Evolutionary conservation across 2,888 invertebrate species (phyloP).

Genomic region (Elmis aenea): DNA sequence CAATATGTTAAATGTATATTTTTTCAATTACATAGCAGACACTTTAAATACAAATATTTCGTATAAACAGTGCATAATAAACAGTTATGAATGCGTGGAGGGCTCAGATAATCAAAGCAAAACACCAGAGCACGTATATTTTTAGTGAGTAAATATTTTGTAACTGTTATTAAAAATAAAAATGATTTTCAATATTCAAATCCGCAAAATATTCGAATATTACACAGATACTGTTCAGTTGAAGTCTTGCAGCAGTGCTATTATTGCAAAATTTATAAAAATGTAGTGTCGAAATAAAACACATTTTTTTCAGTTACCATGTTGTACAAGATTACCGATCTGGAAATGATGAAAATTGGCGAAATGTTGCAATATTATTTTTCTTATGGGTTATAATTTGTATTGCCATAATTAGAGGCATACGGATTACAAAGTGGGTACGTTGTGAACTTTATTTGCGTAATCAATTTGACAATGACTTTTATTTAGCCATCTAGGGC

Average conservation of each 20-base stretch:
- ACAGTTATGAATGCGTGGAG: constrained; percentile 3
- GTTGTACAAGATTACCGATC: constrained; percentile 7
- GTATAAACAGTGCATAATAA: constrained; percentile 11
- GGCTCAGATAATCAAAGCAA: constrained; percentile 7
- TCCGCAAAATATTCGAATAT: too few species aligned
- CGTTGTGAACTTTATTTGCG: background rate
- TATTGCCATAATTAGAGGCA: constrained; percentile 15
- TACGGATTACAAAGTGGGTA: constrained; percentile 14
- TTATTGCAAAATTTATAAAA: too few species aligned
- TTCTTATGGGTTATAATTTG: constrained; percentile 19
- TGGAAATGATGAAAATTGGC: constrained; percentile 13
- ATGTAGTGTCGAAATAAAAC: too few species aligned
- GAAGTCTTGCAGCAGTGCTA: too few species aligned
- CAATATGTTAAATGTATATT: constrained; percentile 18
- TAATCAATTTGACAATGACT: too few species aligned
- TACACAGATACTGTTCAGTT: too few species aligned
- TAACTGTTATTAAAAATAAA: background rate
- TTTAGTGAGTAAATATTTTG: constrained; percentile 11
- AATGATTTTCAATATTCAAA: too few species aligned
- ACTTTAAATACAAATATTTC: constrained; percentile 12
- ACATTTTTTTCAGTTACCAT: constrained; percentile 11
- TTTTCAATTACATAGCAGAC: constrained; percentile 16
- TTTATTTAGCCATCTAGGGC: constrained; percentile 9
- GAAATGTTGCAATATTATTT: constrained; percentile 16
- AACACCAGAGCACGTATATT: constrained; percentile 17